phyloP scores from a whole-genome alignment of 1,140 invertebrate species.

The Achroia grisella region DNA sequence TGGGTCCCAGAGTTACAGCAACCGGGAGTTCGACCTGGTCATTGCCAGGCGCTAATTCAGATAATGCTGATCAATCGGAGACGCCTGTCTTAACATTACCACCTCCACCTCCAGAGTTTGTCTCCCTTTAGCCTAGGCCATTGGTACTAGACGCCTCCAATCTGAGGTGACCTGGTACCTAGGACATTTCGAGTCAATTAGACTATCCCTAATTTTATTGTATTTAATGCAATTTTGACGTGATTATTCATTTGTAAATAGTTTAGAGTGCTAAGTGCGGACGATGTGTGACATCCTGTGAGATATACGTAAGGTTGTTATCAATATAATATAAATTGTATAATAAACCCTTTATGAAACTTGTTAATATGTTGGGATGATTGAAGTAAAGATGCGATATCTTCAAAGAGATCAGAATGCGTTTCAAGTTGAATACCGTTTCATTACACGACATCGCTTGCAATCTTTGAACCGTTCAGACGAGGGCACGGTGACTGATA shows the following conservation, averaged over 20 bases:
- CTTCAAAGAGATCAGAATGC: slow-evolving; percentile 1
- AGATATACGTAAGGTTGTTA: slow-evolving; percentile 67
- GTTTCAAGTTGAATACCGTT: slow-evolving; percentile 17
- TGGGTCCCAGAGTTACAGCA: slow-evolving; percentile 90
- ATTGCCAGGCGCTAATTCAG: slow-evolving; percentile 77
- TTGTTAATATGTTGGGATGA: slow-evolving; percentile 50
- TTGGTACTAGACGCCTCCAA: slow-evolving; percentile 61
- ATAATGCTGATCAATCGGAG: slow-evolving; percentile 43
- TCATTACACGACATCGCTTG: not conserved
- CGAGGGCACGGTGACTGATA: not conserved
- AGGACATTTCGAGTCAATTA: slow-evolving; percentile 59
- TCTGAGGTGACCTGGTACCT: slow-evolving; percentile 67
- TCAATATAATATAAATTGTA: slow-evolving; percentile 52
- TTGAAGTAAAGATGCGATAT: slow-evolving; percentile 26
- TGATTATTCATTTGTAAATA: slow-evolving; percentile 56
- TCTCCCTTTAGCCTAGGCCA: slow-evolving; percentile 66
- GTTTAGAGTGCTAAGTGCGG: slow-evolving; percentile 39
- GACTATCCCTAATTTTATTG: slow-evolving; percentile 61
- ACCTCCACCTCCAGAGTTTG: slow-evolving; percentile 63
- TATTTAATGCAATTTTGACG: slow-evolving; percentile 47
- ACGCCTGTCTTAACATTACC: slow-evolving; percentile 57
- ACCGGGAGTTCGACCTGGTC: slow-evolving; percentile 88
- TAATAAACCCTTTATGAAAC: slow-evolving; percentile 47
- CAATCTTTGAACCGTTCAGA: not conserved
- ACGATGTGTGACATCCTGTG: slow-evolving; percentile 61